Evolutionary conservation across 2,797 vertebrate genomes (phyloP).

Genomic region (Austrolebias charrua): DNA sequence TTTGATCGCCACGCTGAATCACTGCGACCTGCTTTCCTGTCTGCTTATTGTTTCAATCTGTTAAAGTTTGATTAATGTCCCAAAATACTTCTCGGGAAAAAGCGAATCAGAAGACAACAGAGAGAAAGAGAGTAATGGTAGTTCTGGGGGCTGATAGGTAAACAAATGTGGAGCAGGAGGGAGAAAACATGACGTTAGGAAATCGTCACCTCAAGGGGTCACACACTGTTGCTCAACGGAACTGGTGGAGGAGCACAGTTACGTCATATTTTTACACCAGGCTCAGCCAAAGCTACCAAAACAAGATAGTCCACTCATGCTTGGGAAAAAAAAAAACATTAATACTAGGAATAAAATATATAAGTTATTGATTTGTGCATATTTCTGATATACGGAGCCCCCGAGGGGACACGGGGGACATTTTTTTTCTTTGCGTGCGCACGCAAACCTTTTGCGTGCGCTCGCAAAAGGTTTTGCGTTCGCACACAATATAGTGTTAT

Average conservation of each 20-base stretch:
- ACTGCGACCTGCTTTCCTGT: constrained; percentile 36
- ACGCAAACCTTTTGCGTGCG: too few relatives aligned
- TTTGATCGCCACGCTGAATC: constrained; percentile 10
- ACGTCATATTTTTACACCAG: constrained; percentile 39
- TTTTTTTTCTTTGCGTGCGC: too few relatives aligned
- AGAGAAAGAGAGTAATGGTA: constrained; percentile 2
- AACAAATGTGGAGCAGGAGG: constrained; percentile 45
- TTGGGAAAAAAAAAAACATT: background rate
- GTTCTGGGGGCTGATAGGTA: constrained; percentile 18
- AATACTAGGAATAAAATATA: background rate
- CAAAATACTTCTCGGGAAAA: constrained; percentile 15
- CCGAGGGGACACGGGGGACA: too few relatives aligned
- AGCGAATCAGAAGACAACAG: constrained; percentile 19
- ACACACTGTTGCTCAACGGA: constrained; percentile 55
- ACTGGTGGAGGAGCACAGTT: constrained; percentile 33
- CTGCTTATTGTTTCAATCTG: constrained; percentile 18
- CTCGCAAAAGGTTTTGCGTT: too few relatives aligned
- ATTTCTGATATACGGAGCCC: too few relatives aligned
- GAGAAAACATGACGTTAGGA: constrained; percentile 57
- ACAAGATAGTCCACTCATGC: constrained; percentile 2
- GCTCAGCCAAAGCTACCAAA: constrained; percentile 5
- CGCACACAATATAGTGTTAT: too few relatives aligned
- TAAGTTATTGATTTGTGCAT: too few relatives aligned
- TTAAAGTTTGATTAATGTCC: constrained; percentile 34
- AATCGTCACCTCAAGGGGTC: constrained; percentile 47